Evolutionary conservation across 1,140 invertebrate species (phyloP).

Genomic region (Pararge aegeria): DNA sequence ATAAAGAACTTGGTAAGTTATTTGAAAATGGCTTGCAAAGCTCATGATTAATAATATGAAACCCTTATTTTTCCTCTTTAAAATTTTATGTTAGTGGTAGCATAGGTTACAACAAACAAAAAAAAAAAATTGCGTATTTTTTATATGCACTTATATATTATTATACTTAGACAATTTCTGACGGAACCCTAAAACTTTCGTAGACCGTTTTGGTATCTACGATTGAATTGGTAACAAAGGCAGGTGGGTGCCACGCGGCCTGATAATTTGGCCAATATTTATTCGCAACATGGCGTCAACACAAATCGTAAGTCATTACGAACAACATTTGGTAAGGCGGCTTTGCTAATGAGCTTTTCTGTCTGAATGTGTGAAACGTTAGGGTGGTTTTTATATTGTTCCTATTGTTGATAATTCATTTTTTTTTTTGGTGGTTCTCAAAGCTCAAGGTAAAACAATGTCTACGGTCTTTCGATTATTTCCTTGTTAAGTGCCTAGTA

Average conservation of each 20-base stretch:
- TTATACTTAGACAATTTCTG: neutral
- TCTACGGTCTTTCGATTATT: too few relatives aligned
- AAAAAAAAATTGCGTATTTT: too few relatives aligned
- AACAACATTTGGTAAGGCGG: constrained; percentile 63
- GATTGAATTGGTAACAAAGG: constrained; percentile 42
- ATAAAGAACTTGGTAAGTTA: too few relatives aligned
- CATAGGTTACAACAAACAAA: too few relatives aligned
- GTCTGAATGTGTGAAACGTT: constrained; percentile 30
- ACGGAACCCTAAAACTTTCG: neutral
- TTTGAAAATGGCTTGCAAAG: too few relatives aligned
- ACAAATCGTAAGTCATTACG: constrained; percentile 65
- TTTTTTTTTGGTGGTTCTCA: too few relatives aligned
- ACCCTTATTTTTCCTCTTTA: too few relatives aligned
- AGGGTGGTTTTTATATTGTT: constrained; percentile 2
- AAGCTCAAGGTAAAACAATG: too few relatives aligned
- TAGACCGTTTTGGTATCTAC: constrained; percentile 49
- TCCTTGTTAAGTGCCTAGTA: too few relatives aligned
- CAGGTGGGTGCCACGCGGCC: constrained; percentile 68
- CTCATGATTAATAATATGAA: too few relatives aligned
- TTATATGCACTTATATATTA: too few relatives aligned
- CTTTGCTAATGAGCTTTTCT: constrained; percentile 52
- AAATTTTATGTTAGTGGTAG: too few relatives aligned
- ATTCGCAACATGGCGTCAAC: constrained; percentile 68
- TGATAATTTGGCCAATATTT: constrained; percentile 70
- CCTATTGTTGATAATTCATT: neutral